These are phyloP conservation scores for Sicus ferrugineus DNA, from an alignment of 2,888 invertebrate species.

Conservation along the genomic window DNA sequence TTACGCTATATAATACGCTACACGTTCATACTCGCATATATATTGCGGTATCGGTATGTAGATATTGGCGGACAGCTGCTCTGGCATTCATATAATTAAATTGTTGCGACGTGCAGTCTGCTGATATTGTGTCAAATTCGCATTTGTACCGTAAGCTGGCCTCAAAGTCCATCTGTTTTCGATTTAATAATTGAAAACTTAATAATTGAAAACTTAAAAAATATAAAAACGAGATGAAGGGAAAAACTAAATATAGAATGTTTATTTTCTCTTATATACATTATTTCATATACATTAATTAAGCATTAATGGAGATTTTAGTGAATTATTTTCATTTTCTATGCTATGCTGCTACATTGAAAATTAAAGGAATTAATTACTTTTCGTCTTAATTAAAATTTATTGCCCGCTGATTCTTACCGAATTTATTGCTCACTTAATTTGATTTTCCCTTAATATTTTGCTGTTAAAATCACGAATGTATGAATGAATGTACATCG, in stretches of 20 bases:
- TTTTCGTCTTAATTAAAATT: no score
- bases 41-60: background rate
- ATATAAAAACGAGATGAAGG: background rate
- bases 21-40: background rate
- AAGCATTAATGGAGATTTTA: background rate
- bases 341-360: no score
- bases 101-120: background rate
- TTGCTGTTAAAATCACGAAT: no score
- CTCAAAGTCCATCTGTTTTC: background rate
- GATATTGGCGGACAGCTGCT: background rate
- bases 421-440: no score
- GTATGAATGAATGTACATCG: no score
- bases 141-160: background rate
- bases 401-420: no score
- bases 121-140: background rate
- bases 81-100: slow-evolving; percentile 9
- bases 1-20: no score
- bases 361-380: no score
- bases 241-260: no score
- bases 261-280: background rate
- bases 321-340: no score
- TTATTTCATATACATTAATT: background rate
- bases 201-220: background rate
- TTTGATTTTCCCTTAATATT: no score
- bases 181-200: background rate